A percentile compares a stretch with the other conserved stretches of the same genome.
Conservation (phyloP, 1,140 invertebrate species). For the Zelostemma sp. region DNA sequence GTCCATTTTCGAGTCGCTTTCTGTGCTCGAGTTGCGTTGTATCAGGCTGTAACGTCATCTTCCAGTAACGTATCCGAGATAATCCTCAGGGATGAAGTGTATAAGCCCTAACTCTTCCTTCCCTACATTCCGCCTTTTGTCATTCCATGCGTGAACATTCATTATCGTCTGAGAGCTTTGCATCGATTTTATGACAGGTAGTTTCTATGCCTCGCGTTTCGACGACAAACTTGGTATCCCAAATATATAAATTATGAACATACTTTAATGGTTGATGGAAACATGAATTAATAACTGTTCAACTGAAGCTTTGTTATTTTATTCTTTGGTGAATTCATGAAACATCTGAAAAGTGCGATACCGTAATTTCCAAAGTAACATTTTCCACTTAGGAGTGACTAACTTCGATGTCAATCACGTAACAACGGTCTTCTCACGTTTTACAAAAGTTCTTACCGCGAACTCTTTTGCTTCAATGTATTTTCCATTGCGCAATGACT, state of each 20-base stretch:
- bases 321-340: too few relatives aligned
- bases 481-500: not conserved
- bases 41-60: conserved; percentile 3
- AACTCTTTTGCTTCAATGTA: too few relatives aligned
- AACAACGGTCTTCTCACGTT: too few relatives aligned
- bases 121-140: conserved; percentile 21
- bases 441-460: too few relatives aligned
- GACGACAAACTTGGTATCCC: not conserved
- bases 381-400: too few relatives aligned
- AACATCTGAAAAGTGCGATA: too few relatives aligned
- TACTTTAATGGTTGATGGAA: too few relatives aligned
- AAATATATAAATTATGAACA: too few relatives aligned
- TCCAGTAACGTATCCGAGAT: conserved; percentile 1
- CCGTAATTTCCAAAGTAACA: too few relatives aligned
- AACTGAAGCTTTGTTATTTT: too few relatives aligned
- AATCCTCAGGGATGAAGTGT: conserved; percentile 13
- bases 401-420: too few relatives aligned
- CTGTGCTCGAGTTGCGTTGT: conserved; percentile 18
- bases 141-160: conserved; percentile 14
- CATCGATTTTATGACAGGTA: conserved; percentile 15
- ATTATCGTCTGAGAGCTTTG: not conserved
- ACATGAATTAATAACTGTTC: too few relatives aligned
- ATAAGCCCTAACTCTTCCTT: conserved; percentile 12
- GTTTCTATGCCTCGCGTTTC: conserved; percentile 5
- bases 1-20: conserved; percentile 31